Evolutionary conservation across 2,888 invertebrate species (phyloP).

Genomic region (Buathra laborator): DNA sequence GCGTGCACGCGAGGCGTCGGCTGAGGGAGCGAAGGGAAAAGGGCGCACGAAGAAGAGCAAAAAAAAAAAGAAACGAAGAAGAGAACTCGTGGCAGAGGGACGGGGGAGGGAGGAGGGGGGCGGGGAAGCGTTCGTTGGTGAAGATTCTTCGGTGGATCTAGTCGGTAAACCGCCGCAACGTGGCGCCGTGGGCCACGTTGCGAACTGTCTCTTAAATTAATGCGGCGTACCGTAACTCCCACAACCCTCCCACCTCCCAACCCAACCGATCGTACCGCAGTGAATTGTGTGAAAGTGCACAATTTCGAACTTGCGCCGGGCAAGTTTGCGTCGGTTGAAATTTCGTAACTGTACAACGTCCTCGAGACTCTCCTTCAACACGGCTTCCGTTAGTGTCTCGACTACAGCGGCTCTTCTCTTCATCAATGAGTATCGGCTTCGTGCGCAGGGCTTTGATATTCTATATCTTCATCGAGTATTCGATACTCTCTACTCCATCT

Average conservation of each 20-base stretch:
- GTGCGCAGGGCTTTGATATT: conserved; percentile 21
- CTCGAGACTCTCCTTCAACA: not conserved
- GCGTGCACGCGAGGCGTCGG: conserved; percentile 67
- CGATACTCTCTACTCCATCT: conserved; percentile 11
- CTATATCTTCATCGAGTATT: not conserved
- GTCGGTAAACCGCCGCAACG: too few species aligned
- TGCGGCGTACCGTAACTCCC: conserved; percentile 69
- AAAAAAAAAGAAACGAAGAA: conserved; percentile 7
- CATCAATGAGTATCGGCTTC: not conserved
- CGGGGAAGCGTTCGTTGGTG: conserved; percentile 34
- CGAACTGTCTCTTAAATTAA: conserved; percentile 80
- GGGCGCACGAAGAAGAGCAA: not conserved
- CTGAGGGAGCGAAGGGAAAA: conserved; percentile 18
- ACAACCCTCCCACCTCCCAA: not conserved
- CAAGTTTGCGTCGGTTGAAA: conserved; percentile 28
- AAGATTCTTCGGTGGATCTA: conserved; percentile 62
- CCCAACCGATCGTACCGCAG: conserved; percentile 12
- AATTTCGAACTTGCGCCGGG: conserved; percentile 22
- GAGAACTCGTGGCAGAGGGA: not conserved
- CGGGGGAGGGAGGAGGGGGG: not conserved
- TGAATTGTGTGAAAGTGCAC: conserved; percentile 29
- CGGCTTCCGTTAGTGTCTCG: not conserved
- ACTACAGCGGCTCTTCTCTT: not conserved
- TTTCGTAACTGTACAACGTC: conserved; percentile 24
- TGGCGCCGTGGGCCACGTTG: conserved; percentile 65